A percentile compares a stretch with the other conserved stretches of the same genome.
Evolutionary conservation across 2,113 vertebrate species (phyloP).

Genomic region (Chloropsis cyanopogon): DNA sequence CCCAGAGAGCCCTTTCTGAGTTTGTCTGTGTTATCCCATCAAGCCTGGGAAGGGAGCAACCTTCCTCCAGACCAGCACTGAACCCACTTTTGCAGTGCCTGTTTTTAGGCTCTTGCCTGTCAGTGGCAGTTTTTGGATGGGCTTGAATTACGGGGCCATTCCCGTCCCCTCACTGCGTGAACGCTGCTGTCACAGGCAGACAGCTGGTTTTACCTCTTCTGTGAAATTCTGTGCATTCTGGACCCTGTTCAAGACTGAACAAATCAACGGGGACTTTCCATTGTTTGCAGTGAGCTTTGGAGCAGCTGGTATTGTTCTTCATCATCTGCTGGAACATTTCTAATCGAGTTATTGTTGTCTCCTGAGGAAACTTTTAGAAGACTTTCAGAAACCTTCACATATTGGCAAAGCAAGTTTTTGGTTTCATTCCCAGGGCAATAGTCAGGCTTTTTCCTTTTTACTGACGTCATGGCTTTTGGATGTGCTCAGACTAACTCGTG

Average conservation of each 20-base stretch:
- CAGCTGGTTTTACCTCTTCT: slow-evolving; percentile 40
- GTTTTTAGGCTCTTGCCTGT: background rate
- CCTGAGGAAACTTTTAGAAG: slow-evolving; percentile 22
- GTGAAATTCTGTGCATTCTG: background rate
- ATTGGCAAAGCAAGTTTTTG: slow-evolving; percentile 19
- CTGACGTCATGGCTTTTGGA: slow-evolving; percentile 34
- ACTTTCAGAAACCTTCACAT: background rate
- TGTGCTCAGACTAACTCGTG: background rate
- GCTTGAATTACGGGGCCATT: background rate
- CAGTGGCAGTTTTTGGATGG: background rate
- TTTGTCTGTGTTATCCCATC: background rate
- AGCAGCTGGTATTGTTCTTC: slow-evolving; percentile 65
- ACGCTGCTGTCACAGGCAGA: fast-evolving
- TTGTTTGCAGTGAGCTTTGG: slow-evolving; percentile 10
- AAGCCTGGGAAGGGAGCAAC: background rate
- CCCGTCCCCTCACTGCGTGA: fast-evolving
- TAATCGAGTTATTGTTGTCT: background rate
- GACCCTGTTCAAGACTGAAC: background rate
- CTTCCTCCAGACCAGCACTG: fast-evolving
- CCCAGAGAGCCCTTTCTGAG: background rate
- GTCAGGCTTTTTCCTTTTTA: slow-evolving; percentile 26
- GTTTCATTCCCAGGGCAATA: slow-evolving; percentile 21
- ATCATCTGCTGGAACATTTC: slow-evolving; percentile 41
- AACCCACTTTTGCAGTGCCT: background rate
- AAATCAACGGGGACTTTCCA: slow-evolving; percentile 33